Base-by-base conservation (phyloP, 2,113 vertebrate species). In the Pygoscelis antarcticus region DNA sequence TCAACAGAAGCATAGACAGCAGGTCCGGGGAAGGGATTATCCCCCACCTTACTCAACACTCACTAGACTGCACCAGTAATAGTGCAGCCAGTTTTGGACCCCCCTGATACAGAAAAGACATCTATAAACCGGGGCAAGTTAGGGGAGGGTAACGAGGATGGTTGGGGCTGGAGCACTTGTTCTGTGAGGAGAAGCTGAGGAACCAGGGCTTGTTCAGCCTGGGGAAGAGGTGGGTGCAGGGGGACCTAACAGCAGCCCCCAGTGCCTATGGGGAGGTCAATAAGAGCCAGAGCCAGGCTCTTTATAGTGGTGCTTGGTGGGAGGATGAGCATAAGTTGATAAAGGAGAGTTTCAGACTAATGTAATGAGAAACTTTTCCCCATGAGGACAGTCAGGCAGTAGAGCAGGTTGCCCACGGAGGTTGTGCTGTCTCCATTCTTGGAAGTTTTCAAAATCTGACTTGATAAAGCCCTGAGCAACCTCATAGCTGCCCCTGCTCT, bases 241-340 rank as follows among this genome's bases (percentile, higher is more conserved):
- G 18, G 40, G 21, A 62, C 40, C 7, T 64, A 14, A 69, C 16
- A 69, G 32, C 34, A 61, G 18, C 10, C 9, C 32, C 40, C 21
- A 15, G 32, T 44, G 46, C 14, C 36, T 75, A 5, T 21, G 19
- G 23, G 25, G 36, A 51, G 32, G 26, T 55, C 19, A 40, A 7
- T 20, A 82, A n/a, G 6, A 36, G 52, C 9, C 20, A 58, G 36
- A 82, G 20, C 9, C 25, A 51, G 42, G 44, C 14, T 89, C 11
- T 51, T 42, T 26, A 36, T 5, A 44, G 21, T 34, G 30, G 16
- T 4, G 2, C 16, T 46, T 0, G 0, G 25, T 49, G 25, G 20
- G 25, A 84, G 11, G 14, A 57, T 52, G 32, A 49, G 20, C 19
- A 6, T 80, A 69, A n/a, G 3, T 10, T 51, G 51, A n/a, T 49